phyloP scores from a whole-genome alignment of 30 jellyfish, hydroid and myxozoan species.

The Catostylus mosaicus region DNA sequence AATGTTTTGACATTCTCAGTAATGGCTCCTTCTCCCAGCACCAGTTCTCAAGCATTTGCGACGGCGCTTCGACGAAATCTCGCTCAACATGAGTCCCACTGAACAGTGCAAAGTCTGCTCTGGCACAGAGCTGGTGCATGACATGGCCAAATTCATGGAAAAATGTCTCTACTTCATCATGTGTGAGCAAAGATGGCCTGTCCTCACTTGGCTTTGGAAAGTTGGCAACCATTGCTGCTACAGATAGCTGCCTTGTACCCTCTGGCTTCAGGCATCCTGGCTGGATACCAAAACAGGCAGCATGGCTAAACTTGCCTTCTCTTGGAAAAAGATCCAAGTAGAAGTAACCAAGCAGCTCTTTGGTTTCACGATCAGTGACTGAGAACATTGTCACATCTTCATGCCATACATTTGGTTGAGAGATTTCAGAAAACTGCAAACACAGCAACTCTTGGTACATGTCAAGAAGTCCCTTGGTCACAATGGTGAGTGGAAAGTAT shows the following conservation, averaged over 20 bases:
- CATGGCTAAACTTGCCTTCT: slow-evolving; percentile 93
- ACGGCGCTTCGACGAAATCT: slow-evolving; percentile 98
- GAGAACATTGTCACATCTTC: slow-evolving; percentile 88
- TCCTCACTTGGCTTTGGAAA: slow-evolving; percentile 86
- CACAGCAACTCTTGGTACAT: slow-evolving; percentile 79
- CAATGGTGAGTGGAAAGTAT: slow-evolving; percentile 81
- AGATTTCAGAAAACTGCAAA: slow-evolving; percentile 65
- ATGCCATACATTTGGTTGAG: slow-evolving; percentile 81
- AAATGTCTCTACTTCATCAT: slow-evolving; percentile 95
- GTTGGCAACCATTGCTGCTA: slow-evolving; percentile 98
- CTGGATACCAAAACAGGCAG: slow-evolving; percentile 96
- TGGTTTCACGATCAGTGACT: slow-evolving; percentile 67
- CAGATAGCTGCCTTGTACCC: slow-evolving; percentile 79
- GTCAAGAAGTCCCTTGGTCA: slow-evolving; percentile 75
- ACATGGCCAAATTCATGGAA: slow-evolving; percentile 99
- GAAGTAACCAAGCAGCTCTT: slow-evolving; percentile 82
- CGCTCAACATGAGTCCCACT: slow-evolving; percentile 99
- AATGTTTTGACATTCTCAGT: slow-evolving; percentile 84
- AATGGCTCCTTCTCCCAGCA: slow-evolving; percentile 95
- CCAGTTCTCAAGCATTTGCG: slow-evolving; percentile 99
- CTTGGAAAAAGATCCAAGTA: slow-evolving; percentile 96
- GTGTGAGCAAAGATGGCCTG: slow-evolving; percentile 84
- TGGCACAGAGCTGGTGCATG: slow-evolving; percentile 94
- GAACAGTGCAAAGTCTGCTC: slow-evolving; percentile 84
- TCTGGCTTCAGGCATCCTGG: slow-evolving; percentile 88